Conservation (phyloP, 2,113 vertebrate species). For the Chascanopsetta lugubris region DNA sequence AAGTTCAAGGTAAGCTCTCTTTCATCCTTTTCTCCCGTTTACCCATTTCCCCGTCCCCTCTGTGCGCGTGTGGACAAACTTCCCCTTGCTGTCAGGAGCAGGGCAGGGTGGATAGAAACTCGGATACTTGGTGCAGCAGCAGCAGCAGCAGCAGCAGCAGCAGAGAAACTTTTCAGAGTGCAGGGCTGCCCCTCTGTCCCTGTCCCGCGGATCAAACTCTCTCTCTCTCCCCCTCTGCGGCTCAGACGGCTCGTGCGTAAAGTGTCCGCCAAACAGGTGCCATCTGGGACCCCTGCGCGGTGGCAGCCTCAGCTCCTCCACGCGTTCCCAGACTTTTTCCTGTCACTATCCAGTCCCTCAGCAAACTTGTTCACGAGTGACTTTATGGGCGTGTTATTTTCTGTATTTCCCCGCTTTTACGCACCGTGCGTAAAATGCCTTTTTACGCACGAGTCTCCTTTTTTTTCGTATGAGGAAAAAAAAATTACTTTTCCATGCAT, state of each 20-base stretch:
- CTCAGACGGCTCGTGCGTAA: conserved; percentile 50
- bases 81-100: conserved; percentile 46
- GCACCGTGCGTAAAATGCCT: background rate
- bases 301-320: conserved; percentile 27
- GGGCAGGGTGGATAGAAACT: conserved; percentile 4
- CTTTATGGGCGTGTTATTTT: conserved; percentile 29
- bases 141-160: too few relatives aligned
- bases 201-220: conserved; percentile 27
- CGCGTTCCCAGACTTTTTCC: conserved; percentile 11
- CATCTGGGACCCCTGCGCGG: conserved; percentile 54
- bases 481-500: background rate
- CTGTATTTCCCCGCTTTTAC: background rate
- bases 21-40: conserved; percentile 8
- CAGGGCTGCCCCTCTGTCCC: conserved; percentile 17
- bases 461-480: background rate
- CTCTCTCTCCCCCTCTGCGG: too few relatives aligned
- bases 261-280: conserved; percentile 73
- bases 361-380: conserved; percentile 49
- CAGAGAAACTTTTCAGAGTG: conserved; percentile 66
- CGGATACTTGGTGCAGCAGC: conserved; percentile 28
- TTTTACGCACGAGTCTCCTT: conserved; percentile 5
- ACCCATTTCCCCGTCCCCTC: background rate
- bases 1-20: conserved; percentile 91
- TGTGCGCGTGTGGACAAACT: background rate
- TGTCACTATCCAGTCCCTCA: conserved; percentile 7